Base-by-base conservation (phyloP, 2,113 vertebrate species). In the Microcebus murinus region DNA sequence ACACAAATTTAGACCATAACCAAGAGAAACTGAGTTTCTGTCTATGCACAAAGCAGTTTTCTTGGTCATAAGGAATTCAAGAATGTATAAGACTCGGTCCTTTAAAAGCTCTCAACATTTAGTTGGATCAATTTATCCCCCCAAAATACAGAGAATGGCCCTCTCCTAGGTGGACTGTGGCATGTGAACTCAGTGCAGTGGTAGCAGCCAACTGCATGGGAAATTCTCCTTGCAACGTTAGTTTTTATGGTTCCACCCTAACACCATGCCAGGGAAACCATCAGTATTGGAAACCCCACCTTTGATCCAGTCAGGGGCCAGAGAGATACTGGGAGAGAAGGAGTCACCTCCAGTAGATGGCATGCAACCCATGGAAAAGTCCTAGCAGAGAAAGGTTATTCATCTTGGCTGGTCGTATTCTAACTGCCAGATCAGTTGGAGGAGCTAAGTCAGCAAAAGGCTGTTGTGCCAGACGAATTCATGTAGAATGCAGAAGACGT, bases 401-500 rank as follows among this genome's bases (percentile, higher is more conserved):
- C 13, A 3, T 55, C 48, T 34, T 4, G 20, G 65, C 18, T 45
- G 48, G 29, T 3, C 21, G 39, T 6, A 42, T 61, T 93, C 79
- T 21, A 52, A n/a, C 23, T 42, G 20, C 50, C 21, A 39, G 13
- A 20, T 42, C 65, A 68, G 0, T 34, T 45, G 34, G 39, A 1
- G 34, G 6, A 61, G 57, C 36, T 31, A 61, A 29, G 59, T 82
- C 80, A 42, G 10, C 29, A 25, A 61, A 82, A 61, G 36, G 8
- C 11, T 27, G 0, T 29, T 23, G 36, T 4, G 29, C n/a, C 31
- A 18, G 65, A n/a, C 6, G 1, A 2, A 12, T 23, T 8, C 4
- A 9, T 8, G 42, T 9, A 23, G 23, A 55, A 29, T 25, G 8
- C 10, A 55, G 3, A 50, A 31, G 36, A 27, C 34, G 20, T 84